Percentiles rank a stretch among this genome's conserved stretches.
These are phyloP conservation scores for Conistra vaccinii DNA, from an alignment of 2,888 invertebrate species.

Conservation along the genomic window DNA sequence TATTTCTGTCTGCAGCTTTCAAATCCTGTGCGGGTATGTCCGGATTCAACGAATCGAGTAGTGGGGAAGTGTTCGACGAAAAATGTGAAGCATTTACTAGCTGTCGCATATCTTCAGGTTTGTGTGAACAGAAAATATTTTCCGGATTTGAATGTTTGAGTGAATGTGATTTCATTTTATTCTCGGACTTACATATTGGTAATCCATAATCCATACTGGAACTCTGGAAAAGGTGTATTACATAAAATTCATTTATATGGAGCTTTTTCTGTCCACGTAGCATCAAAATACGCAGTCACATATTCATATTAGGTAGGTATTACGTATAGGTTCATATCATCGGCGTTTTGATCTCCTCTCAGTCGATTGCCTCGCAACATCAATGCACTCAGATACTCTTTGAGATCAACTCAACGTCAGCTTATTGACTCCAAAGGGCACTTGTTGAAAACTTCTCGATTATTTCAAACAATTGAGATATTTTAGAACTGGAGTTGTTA, in stretches of 20 bases:
- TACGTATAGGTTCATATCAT: slow-evolving; percentile 1
- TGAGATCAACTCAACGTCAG: slow-evolving; percentile 52
- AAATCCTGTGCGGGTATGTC: slow-evolving; percentile 40
- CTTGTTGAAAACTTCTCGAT: slow-evolving; percentile 44
- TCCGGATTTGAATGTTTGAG: slow-evolving; percentile 37
- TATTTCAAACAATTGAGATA: slow-evolving; percentile 1
- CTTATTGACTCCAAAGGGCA: slow-evolving; percentile 40
- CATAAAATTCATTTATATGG: not conserved
- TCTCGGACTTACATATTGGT: slow-evolving; percentile 14
- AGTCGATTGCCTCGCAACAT: slow-evolving; percentile 46
- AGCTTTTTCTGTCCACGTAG: not conserved
- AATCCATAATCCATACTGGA: not conserved
- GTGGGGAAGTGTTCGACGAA: slow-evolving; percentile 46
- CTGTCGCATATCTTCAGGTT: slow-evolving; percentile 28
- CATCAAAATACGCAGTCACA: not conserved
- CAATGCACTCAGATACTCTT: slow-evolving; percentile 52
- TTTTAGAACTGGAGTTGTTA: not conserved
- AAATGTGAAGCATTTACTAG: slow-evolving; percentile 49
- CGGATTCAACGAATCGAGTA: slow-evolving; percentile 41
- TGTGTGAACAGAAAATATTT: slow-evolving; percentile 34
- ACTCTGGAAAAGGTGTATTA: not conserved
- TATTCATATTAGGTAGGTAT: not conserved
- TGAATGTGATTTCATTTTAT: slow-evolving; percentile 33
- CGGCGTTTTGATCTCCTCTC: slow-evolving; percentile 51
- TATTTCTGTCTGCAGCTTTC: slow-evolving; percentile 16